Conservation (phyloP, 2,113 vertebrate species). For the Clarias batrachus region DNA sequence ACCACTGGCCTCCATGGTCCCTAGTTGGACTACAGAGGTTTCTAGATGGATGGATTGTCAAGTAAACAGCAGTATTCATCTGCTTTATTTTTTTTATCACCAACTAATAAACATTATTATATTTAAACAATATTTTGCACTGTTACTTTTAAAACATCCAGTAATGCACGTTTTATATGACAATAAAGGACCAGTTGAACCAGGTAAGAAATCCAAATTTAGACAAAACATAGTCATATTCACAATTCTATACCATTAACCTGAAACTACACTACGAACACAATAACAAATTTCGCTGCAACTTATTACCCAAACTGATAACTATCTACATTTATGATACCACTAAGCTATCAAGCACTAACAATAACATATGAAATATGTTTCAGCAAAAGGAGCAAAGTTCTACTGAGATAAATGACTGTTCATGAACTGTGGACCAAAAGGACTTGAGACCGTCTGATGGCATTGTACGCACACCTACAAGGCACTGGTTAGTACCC, state of each 20-base stretch:
- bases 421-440: conserved; percentile 56
- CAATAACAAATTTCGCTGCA: not conserved
- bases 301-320: not conserved
- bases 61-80: not conserved
- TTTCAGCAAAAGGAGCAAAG: conserved; percentile 58
- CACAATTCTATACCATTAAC: not conserved
- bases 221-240: not conserved
- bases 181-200: not conserved
- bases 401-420: conserved; percentile 41
- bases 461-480: conserved; percentile 51
- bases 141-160: not conserved
- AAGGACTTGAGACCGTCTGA: conserved; percentile 48
- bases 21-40: too few relatives aligned
- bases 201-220: not conserved
- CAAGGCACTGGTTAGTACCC: conserved; percentile 58
- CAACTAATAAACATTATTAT: not conserved
- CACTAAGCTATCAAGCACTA: not conserved
- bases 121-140: not conserved
- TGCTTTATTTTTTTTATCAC: not conserved
- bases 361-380: conserved; percentile 8
- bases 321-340: conserved; percentile 27
- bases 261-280: not conserved
- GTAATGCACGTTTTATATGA: not conserved
- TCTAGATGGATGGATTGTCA: not conserved
- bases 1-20: too few relatives aligned